These are phyloP conservation scores for Epinotia brunnichana DNA, from an alignment of 2,888 invertebrate genomes.

Conservation along the genomic window DNA sequence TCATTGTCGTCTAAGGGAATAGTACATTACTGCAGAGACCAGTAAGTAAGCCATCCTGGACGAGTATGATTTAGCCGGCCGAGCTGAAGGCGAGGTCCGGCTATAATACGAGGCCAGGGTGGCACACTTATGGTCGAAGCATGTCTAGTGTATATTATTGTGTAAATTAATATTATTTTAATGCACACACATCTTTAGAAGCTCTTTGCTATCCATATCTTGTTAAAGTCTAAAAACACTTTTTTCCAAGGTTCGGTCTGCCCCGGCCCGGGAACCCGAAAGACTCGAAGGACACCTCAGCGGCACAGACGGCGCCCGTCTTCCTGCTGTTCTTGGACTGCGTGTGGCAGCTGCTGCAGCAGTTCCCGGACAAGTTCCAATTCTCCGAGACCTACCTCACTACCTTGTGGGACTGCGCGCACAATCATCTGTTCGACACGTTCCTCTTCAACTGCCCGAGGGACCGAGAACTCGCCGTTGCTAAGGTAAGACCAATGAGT, in stretches of 20 bases:
- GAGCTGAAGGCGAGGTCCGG: too few species aligned
- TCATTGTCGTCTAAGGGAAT: too few species aligned
- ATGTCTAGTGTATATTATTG: too few species aligned
- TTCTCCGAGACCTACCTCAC: constrained; percentile 96
- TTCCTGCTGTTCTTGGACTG: constrained; percentile 97
- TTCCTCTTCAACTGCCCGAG: constrained; percentile 95
- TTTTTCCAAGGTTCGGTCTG: constrained; percentile 85
- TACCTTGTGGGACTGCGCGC: constrained; percentile 94
- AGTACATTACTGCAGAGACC: too few species aligned
- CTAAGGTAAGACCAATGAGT: constrained; percentile 78
- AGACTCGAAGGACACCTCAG: constrained; percentile 61
- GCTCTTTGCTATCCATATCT: neutral
- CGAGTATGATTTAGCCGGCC: too few species aligned
- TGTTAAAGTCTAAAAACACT: neutral
- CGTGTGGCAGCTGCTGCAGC: constrained; percentile 94
- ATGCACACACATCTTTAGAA: neutral
- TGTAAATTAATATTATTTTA: too few species aligned
- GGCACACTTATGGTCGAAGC: too few species aligned
- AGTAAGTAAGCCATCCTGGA: too few species aligned
- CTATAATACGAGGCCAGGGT: too few species aligned
- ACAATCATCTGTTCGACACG: constrained; percentile 95
- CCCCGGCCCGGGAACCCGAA: constrained; percentile 84
- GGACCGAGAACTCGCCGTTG: constrained; percentile 87
- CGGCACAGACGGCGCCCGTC: constrained; percentile 87
- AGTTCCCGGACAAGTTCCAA: constrained; percentile 95